Evolutionary conservation across 1,140 invertebrate genomes (phyloP).

Genomic region (Oncopodura yosiiana): DNA sequence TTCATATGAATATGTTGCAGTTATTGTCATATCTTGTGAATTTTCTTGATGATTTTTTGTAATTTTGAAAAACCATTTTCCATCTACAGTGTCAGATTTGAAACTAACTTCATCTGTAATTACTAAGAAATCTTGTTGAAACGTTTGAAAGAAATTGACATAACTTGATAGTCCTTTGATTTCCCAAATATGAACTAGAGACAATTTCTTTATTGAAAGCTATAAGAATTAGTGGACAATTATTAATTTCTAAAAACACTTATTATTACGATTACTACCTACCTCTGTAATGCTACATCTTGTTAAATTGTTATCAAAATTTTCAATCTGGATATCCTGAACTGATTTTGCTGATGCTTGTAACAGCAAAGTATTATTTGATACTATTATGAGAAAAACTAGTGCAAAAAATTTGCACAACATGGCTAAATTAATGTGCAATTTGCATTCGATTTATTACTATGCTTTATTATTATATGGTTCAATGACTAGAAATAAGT

Average conservation of each 20-base stretch:
- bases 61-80: slow-evolving; percentile 22
- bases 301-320: slow-evolving; percentile 14
- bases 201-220: slow-evolving; percentile 13
- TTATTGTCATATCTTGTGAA: slow-evolving; percentile 2
- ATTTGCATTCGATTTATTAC: no score
- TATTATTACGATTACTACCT: background rate
- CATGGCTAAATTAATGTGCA: no score
- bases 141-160: slow-evolving; percentile 16
- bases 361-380: no score
- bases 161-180: slow-evolving; percentile 17
- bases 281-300: slow-evolving; percentile 18
- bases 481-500: no score
- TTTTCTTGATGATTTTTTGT: background rate
- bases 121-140: slow-evolving; percentile 18
- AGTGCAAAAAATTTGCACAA: no score
- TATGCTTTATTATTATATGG: no score
- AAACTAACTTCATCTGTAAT: slow-evolving; percentile 23
- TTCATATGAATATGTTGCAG: slow-evolving; percentile 24
- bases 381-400: no score
- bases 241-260: background rate
- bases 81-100: slow-evolving; percentile 21
- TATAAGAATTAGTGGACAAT: no score
- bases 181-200: slow-evolving; percentile 21
- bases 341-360: no score
- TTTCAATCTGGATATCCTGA: no score